Conservation (phyloP, 2,113 vertebrate species). For the Riparia riparia region DNA sequence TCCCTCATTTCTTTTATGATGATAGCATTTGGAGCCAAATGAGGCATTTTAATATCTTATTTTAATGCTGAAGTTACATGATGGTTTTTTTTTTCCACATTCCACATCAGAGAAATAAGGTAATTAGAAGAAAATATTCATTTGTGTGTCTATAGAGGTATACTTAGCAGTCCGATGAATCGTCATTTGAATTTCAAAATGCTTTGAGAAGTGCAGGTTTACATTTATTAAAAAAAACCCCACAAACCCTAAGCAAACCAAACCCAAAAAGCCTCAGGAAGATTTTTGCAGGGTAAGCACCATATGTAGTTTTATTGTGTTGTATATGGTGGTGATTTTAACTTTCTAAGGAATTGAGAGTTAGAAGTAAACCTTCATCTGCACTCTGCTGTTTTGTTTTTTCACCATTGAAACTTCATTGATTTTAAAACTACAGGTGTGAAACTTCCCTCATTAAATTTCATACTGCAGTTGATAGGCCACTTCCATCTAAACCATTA, state of each 20-base stretch:
- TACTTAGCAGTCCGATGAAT: neutral
- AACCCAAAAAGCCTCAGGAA: neutral
- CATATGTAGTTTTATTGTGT: neutral
- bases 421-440: constrained; percentile 42
- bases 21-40: constrained; percentile 59
- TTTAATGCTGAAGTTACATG: constrained; percentile 19
- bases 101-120: neutral
- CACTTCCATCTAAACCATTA: constrained; percentile 13
- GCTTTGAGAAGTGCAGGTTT: neutral
- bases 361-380: neutral
- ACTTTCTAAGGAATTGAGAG: neutral
- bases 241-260: neutral
- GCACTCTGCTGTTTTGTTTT: neutral
- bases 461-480: neutral
- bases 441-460: constrained; percentile 37
- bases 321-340: constrained; percentile 5
- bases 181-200: constrained; percentile 18
- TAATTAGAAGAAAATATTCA: constrained; percentile 43
- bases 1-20: constrained; percentile 46
- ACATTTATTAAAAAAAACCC: neutral
- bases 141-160: neutral
- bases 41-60: constrained; percentile 53
- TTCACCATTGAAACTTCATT: constrained; percentile 19
- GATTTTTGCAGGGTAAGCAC: constrained; percentile 3
- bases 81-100: neutral